Conservation (phyloP, 2,797 vertebrate species). For the Anomalospiza imberbis region DNA sequence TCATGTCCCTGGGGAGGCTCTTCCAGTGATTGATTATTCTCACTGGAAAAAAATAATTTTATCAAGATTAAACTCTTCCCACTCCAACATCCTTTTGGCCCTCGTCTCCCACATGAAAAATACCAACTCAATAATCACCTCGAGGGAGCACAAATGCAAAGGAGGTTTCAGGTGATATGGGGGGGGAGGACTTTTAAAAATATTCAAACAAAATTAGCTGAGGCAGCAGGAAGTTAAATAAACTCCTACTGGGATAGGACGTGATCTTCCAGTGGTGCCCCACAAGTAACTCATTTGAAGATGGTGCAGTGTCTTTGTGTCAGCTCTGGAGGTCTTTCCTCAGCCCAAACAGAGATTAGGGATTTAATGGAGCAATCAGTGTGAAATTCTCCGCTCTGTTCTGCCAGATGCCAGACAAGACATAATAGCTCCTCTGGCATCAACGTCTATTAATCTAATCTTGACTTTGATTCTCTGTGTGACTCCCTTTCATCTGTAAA, state of each 20-base stretch:
- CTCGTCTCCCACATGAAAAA: not conserved
- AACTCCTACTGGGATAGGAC: not conserved
- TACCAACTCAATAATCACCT: not conserved
- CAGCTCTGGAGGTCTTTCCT: not conserved
- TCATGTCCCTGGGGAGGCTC: not conserved
- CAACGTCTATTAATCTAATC: slow-evolving; percentile 15
- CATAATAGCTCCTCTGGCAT: slow-evolving; percentile 1
- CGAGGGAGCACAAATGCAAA: not conserved
- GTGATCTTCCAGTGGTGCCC: not conserved
- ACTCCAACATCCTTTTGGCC: not conserved
- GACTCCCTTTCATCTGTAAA: slow-evolving; percentile 9
- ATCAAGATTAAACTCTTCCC: not conserved
- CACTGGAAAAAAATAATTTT: not conserved
- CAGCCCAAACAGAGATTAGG: not conserved
- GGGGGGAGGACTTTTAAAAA: not conserved
- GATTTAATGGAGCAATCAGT: not conserved
- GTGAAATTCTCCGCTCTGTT: not conserved
- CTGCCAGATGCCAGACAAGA: not conserved
- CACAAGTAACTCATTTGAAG: not conserved
- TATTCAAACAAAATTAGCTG: not conserved
- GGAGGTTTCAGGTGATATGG: not conserved
- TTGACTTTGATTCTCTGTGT: slow-evolving; percentile 15
- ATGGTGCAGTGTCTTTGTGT: not conserved
- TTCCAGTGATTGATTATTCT: not conserved
- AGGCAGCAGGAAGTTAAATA: not conserved